Conservation (phyloP, 2,888 invertebrate genomes). For the Conchocele bisecta region DNA sequence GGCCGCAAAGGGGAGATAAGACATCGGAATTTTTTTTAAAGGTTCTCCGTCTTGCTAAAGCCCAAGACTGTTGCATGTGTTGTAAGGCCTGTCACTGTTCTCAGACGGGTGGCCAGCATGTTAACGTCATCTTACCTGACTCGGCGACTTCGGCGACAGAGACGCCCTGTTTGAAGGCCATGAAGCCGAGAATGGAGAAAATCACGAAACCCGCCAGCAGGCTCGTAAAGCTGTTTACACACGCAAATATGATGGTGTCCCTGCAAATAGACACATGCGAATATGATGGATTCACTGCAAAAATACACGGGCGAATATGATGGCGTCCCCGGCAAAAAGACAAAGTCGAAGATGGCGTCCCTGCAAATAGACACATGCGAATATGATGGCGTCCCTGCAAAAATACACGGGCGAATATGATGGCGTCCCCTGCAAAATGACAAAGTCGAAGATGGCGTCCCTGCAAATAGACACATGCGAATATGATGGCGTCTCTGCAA, state of each 20-base stretch:
- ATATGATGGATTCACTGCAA: background rate
- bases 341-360: conserved; percentile 83
- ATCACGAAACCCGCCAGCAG: conserved; percentile 79
- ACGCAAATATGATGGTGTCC: conserved; percentile 83
- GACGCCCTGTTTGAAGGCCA: conserved; percentile 76
- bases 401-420: background rate
- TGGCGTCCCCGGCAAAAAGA: too few relatives aligned
- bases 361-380: conserved; percentile 68
- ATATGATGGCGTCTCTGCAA: too few relatives aligned
- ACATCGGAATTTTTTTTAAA: too few relatives aligned
- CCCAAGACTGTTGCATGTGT: too few relatives aligned
- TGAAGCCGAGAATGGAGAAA: conserved; percentile 79
- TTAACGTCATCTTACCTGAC: conserved; percentile 68
- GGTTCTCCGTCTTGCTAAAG: too few relatives aligned
- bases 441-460: too few relatives aligned
- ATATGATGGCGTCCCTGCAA: background rate
- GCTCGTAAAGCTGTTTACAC: conserved; percentile 76
- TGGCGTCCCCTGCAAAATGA: too few relatives aligned
- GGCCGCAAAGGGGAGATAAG: too few relatives aligned
- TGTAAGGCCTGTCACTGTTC: too few relatives aligned
- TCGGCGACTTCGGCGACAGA: conserved; percentile 77
- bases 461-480: too few relatives aligned
- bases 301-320: background rate
- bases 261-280: conserved; percentile 68
- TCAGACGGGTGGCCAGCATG: too few relatives aligned